Base-by-base conservation (phyloP, 1,140 invertebrate species). In the Ceratoteleas bidentatus region DNA sequence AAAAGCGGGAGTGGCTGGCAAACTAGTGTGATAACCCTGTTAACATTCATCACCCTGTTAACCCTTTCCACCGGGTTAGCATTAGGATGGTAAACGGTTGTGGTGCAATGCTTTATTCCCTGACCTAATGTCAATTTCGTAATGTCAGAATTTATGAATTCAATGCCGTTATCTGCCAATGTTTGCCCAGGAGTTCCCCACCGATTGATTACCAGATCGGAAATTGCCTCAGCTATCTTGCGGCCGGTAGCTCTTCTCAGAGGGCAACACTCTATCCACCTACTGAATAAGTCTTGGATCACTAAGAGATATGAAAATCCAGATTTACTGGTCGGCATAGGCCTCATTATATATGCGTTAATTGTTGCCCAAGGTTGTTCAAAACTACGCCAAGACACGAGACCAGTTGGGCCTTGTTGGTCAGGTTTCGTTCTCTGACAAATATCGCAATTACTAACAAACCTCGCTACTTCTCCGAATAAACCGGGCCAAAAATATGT, bases 61-160 rank as follows among this genome's bases (percentile, higher is more conserved):
- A 83, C 87, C 0, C 90, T 56, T 72, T 91, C 91, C 3, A 87
- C 87, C 0, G 88, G 90, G 49, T 91, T 91, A 0, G 88, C 79
- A 34, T 85, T 79, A 0, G 91, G 88, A 45, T 90, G 87, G 65
- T 91, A 90, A 86, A 15, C 85, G 88, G 0, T 90, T 68, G 4
- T 73, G 8, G 16, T 32, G 11, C 24, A 10, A 32, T 53, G 50
- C 6, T 9, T 24, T 32, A 53, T 53, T 6, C 50, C 50, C 2
- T 9, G 3, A 32, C 15, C 15, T 32, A 32, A 8, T 2, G 16
- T 10, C 6, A 32, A 10, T 33, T 5, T 24, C n/a, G 2, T n/a
- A n/a, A 53, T 24, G 11, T 24, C 15, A 9, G 56, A 34, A 50
- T 62, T 62, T 0, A 62, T 8, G 15, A 62, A 62, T 36, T 70